Evolutionary conservation across 2,888 invertebrate genomes (phyloP).

Genomic region (Drosophila neonasuta): DNA sequence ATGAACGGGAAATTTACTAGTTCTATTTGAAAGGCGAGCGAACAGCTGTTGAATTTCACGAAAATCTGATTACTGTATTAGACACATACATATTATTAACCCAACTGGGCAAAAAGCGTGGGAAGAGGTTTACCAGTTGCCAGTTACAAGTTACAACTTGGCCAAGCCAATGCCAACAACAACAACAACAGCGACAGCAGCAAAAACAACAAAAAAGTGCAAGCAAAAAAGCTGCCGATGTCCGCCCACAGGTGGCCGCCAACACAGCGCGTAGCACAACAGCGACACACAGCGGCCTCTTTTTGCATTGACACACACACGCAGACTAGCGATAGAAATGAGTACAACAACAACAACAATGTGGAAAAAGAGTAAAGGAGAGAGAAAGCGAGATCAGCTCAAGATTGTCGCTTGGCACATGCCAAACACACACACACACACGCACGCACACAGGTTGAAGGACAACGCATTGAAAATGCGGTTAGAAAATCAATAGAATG

Average conservation of each 20-base stretch:
- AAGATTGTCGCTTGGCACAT: not conserved
- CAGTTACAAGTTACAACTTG: conserved; percentile 33
- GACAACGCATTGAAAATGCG: conserved; percentile 22
- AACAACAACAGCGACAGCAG: not conserved
- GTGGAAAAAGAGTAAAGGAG: conserved; percentile 10
- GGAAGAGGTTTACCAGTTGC: conserved; percentile 31
- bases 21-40: not conserved
- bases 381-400: conserved; percentile 40
- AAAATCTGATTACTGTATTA: conserved; percentile 11
- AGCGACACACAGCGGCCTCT: conserved; percentile 16
- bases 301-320: conserved; percentile 18
- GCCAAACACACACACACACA: conserved; percentile 7
- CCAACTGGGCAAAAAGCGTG: conserved; percentile 31
- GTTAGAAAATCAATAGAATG: conserved; percentile 34
- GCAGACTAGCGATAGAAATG: conserved; percentile 4
- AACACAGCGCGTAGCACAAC: conserved; percentile 39
- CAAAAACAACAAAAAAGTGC: not conserved
- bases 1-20: not conserved
- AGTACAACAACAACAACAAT: conserved; percentile 6
- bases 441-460: conserved; percentile 13
- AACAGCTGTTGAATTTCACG: conserved; percentile 46
- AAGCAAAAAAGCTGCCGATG: not conserved
- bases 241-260: conserved; percentile 57
- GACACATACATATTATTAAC: not conserved
- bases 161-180: conserved; percentile 45